These are phyloP conservation scores for Pseudomyrmex flavicornis DNA, from an alignment of 1,140 invertebrate species.

Conservation along the genomic window DNA sequence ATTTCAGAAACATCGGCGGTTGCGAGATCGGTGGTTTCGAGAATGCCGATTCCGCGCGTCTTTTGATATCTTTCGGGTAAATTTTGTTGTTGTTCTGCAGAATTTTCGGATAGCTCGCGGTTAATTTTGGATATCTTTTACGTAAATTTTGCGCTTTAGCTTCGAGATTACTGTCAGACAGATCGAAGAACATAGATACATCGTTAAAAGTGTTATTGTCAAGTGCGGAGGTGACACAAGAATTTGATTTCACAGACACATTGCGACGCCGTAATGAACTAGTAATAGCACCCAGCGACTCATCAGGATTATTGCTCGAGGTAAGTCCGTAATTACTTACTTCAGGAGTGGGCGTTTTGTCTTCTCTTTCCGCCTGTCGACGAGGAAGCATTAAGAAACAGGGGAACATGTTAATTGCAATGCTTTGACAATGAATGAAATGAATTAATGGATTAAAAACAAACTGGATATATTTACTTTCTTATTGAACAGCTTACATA, in stretches of 20 bases:
- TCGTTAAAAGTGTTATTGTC: neutral
- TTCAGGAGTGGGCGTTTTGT: conserved; percentile 83
- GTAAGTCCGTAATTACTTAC: conserved; percentile 85
- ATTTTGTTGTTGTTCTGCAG: conserved; percentile 42
- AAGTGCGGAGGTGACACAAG: conserved; percentile 17
- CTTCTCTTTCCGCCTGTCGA: conserved; percentile 85
- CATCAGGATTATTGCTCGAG: conserved; percentile 73
- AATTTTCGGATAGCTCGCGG: conserved; percentile 75
- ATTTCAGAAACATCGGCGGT: conserved; percentile 79
- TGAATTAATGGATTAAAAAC: conserved; percentile 1
- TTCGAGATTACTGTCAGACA: conserved; percentile 17
- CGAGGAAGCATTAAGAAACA: conserved; percentile 81
- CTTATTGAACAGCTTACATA: neutral
- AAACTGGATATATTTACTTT: neutral
- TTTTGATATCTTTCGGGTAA: conserved; percentile 56
- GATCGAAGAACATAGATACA: conserved; percentile 30
- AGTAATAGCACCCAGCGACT: conserved; percentile 64
- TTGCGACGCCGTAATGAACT: conserved; percentile 81
- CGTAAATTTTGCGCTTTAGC: conserved; percentile 51
- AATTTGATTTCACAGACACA: conserved; percentile 67
- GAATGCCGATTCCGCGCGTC: conserved; percentile 68
- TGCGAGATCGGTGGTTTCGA: conserved; percentile 75
- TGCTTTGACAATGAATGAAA: neutral
- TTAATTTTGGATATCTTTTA: conserved; percentile 78
- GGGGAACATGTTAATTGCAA: conserved; percentile 56